phyloP scores from a whole-genome alignment of 2,888 invertebrate genomes.

The Choristoneura rosaceana region DNA sequence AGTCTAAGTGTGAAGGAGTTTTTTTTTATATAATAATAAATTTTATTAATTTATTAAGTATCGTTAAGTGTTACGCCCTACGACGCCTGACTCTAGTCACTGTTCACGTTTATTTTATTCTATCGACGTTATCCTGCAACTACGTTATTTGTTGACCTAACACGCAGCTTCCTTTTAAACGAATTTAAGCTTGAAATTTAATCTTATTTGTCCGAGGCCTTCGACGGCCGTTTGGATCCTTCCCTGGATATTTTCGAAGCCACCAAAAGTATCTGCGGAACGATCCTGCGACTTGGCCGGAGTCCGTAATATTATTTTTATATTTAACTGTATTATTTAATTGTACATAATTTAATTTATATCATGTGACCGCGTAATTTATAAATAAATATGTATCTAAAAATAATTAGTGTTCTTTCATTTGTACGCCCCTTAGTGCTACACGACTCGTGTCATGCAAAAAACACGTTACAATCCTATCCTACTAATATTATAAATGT shows the following conservation, averaged over 20 bases:
- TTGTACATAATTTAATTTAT: slow-evolving; percentile 85
- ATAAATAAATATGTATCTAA: slow-evolving; percentile 84
- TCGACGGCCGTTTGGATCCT: slow-evolving; percentile 51
- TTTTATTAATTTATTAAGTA: slow-evolving; percentile 78
- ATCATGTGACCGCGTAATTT: slow-evolving; percentile 83
- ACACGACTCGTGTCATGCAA: too few species aligned
- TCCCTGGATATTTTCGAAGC: slow-evolving; percentile 60
- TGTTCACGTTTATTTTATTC: slow-evolving; percentile 71
- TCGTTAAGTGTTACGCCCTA: slow-evolving; percentile 81
- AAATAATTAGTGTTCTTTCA: slow-evolving; percentile 69
- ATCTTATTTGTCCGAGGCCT: slow-evolving; percentile 66
- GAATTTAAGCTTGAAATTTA: slow-evolving; percentile 74
- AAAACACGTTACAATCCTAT: too few species aligned
- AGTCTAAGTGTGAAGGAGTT: slow-evolving; percentile 77
- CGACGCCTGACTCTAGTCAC: slow-evolving; percentile 82
- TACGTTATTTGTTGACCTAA: slow-evolving; percentile 73
- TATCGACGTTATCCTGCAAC: slow-evolving; percentile 59
- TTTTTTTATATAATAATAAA: slow-evolving; percentile 70
- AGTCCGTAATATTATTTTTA: slow-evolving; percentile 78
- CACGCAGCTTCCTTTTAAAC: slow-evolving; percentile 73
- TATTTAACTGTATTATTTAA: slow-evolving; percentile 83
- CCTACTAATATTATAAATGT: too few species aligned
- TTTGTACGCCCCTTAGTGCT: slow-evolving; percentile 28
- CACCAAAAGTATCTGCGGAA: slow-evolving; percentile 65
- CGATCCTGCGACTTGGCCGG: slow-evolving; percentile 54